Conservation (phyloP, 1,140 invertebrate genomes). For the Dufourea novaeangliae region DNA sequence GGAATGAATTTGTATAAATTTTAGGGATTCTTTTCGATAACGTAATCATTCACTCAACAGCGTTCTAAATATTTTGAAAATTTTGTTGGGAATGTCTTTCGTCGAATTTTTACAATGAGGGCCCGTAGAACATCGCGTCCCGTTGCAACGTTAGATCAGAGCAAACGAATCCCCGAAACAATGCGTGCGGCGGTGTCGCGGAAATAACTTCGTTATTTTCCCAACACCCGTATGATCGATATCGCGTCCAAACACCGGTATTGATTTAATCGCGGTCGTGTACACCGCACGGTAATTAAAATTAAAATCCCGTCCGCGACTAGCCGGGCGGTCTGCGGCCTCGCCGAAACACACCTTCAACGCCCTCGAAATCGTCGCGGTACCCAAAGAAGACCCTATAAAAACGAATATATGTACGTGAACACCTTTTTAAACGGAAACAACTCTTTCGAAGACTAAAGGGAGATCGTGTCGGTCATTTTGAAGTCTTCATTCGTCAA, state of each 20-base stretch:
- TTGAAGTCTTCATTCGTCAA: slow-evolving; percentile 38
- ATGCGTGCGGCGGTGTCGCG: slow-evolving; percentile 23
- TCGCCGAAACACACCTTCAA: background rate
- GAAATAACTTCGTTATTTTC: slow-evolving; percentile 56
- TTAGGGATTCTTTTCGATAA: too few species aligned
- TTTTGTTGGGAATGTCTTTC: background rate
- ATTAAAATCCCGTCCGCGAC: slow-evolving; percentile 26
- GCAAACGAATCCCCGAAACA: slow-evolving; percentile 1
- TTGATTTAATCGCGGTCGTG: slow-evolving; percentile 51
- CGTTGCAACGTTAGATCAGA: background rate
- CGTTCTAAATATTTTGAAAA: too few species aligned
- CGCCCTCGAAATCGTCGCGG: too few species aligned
- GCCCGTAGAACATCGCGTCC: background rate
- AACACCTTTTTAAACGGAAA: slow-evolving; percentile 27
- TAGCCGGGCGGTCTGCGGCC: background rate
- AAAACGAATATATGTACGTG: slow-evolving; percentile 32
- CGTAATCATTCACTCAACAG: too few species aligned
- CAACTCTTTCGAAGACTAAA: slow-evolving; percentile 5
- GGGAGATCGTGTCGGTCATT: slow-evolving; percentile 1
- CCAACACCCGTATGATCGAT: slow-evolving; percentile 52
- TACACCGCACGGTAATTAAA: slow-evolving; percentile 49
- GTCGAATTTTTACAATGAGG: background rate
- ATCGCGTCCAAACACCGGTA: slow-evolving; percentile 47
- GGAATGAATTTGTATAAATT: too few species aligned
- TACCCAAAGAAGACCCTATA: background rate